Base-by-base conservation (phyloP, 2,888 invertebrate species). In the Galerucella pusilla region DNA sequence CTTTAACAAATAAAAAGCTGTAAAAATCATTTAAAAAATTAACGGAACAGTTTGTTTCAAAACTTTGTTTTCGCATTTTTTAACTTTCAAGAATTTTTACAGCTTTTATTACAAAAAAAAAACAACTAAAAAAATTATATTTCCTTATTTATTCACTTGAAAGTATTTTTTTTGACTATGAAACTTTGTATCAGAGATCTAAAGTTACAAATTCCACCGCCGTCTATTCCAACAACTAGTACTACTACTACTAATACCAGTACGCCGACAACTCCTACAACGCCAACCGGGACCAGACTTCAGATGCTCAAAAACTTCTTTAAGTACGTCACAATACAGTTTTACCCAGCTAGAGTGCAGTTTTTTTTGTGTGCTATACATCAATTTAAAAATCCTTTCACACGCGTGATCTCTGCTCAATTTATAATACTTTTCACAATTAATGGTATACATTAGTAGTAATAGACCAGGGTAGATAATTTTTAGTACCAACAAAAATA, bases 241-340 rank as follows among this genome's bases (percentile, higher is more conserved):
- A 83, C 85, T 28, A 49, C 81, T 49, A 74, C 71, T 49, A 74
- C 73, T 46, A 74, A 65, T 66, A 71, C 74, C 3, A 59, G 66
- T 28, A 66, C 74, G 6, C 28, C 73, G 7, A 35, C 72, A n/a
- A 76, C 76, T 49, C 74, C 76, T 75, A 92, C 92, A 79, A 89
- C 90, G 74, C 89, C 90, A 6, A 84, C 85, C 72, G 86, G 86
- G 81, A 91, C 90, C 88, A 94, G 95, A 89, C 92, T 95, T 86
- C 94, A 96, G 91, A 95, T 96, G 90, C 96, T 97, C 93, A 96
- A 96, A 92, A 96, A 96, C 91, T 96, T 96, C 91, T 96, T 97
- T 94, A 97, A 97, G 97, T 97, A 96, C 82, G 87, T 82, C 70
- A 67, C 71, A 52, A 59, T 69, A 61, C 9, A 46, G 11, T 75